Conservation (phyloP, 2,888 invertebrate genomes). For the Drosophila lacicola region DNA sequence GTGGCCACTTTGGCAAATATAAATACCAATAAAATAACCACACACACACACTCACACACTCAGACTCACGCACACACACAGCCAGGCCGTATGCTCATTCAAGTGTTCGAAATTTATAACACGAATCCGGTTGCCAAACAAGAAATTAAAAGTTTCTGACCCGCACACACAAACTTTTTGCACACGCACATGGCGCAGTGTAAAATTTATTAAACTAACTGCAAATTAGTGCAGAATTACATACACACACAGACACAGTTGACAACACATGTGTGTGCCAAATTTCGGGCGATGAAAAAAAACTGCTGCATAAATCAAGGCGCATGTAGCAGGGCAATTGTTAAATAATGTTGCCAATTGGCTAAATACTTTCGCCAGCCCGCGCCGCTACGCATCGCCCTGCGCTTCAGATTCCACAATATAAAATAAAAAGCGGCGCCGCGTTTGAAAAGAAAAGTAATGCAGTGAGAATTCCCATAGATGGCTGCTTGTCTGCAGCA, state of each 20-base stretch:
- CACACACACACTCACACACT: conserved; percentile 14
- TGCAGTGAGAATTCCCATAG: conserved; percentile 27
- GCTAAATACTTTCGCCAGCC: conserved; percentile 64
- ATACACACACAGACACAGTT: conserved; percentile 39
- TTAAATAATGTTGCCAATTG: conserved; percentile 72
- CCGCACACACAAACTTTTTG: conserved; percentile 53
- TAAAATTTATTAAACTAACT: conserved; percentile 73
- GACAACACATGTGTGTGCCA: conserved; percentile 41
- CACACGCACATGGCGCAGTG: conserved; percentile 69
- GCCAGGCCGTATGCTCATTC: conserved; percentile 16
- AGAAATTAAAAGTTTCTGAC: conserved; percentile 74
- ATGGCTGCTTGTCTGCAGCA: conserved; percentile 7
- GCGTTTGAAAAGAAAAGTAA: conserved; percentile 55
- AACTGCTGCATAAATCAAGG: conserved; percentile 66
- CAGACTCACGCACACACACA: background rate
- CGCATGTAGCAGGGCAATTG: conserved; percentile 41
- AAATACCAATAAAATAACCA: conserved; percentile 61
- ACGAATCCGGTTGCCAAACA: conserved; percentile 70
- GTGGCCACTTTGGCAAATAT: conserved; percentile 44
- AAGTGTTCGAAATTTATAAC: conserved; percentile 68
- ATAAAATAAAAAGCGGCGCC: conserved; percentile 67
- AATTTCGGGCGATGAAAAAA: conserved; percentile 35
- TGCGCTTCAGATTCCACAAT: conserved; percentile 44
- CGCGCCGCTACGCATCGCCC: conserved; percentile 12
- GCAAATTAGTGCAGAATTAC: conserved; percentile 67